A percentile compares a stretch with the other conserved stretches of the same genome.
phyloP scores from a whole-genome alignment of 2,888 invertebrate species.

The Cremastinae sp. region DNA sequence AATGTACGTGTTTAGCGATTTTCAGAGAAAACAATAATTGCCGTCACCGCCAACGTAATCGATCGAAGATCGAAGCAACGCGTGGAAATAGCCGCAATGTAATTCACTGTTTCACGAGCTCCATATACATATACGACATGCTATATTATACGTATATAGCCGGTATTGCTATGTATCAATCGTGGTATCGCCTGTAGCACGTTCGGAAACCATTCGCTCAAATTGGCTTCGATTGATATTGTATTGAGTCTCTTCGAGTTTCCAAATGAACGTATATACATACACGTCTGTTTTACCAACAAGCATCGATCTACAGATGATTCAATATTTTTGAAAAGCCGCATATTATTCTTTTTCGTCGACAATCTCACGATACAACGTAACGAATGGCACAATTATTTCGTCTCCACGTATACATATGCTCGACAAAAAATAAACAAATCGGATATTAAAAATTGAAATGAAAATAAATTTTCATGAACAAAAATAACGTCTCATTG shows the following conservation, averaged over 20 bases:
- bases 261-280: slow-evolving; percentile 26
- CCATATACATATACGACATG: neutral
- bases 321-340: slow-evolving; percentile 68
- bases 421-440: slow-evolving; percentile 17
- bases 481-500: neutral
- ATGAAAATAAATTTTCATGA: neutral
- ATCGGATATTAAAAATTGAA: neutral
- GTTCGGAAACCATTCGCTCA: slow-evolving; percentile 71
- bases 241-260: slow-evolving; percentile 64
- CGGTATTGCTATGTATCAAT: slow-evolving; percentile 27
- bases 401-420: slow-evolving; percentile 37
- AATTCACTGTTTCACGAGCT: slow-evolving; percentile 65
- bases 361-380: slow-evolving; percentile 40
- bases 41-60: slow-evolving; percentile 67
- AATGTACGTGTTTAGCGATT: slow-evolving; percentile 22
- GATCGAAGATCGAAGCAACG: slow-evolving; percentile 55
- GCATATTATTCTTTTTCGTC: slow-evolving; percentile 18
- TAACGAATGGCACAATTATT: slow-evolving; percentile 57
- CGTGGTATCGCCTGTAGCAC: slow-evolving; percentile 63
- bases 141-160: neutral
- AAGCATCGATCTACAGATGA: neutral
- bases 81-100: slow-evolving; percentile 67
- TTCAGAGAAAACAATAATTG: slow-evolving; percentile 66
- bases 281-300: slow-evolving; percentile 24
- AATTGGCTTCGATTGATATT: slow-evolving; percentile 75